These are phyloP conservation scores for Tamias sibiricus DNA, from an alignment of 2,113 vertebrate genomes.

Conservation along the genomic window DNA sequence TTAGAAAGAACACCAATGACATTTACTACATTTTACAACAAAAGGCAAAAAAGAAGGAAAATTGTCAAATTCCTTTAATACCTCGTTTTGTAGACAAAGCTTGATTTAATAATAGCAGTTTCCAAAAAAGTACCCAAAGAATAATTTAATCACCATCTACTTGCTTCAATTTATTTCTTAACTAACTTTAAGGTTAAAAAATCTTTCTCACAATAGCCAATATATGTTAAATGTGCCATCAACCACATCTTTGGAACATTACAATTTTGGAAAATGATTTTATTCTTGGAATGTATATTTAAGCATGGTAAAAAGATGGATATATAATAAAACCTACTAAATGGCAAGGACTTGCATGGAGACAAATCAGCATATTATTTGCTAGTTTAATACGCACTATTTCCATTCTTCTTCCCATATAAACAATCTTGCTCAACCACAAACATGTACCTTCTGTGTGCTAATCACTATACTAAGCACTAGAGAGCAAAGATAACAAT, in stretches of 20 bases:
- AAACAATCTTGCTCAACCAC: not conserved
- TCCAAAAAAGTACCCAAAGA: not conserved
- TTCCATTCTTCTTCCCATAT: not conserved
- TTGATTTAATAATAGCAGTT: conserved; percentile 23
- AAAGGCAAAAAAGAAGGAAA: conserved; percentile 57
- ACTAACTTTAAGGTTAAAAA: not conserved
- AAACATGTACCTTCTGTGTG: not conserved
- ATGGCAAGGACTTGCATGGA: not conserved
- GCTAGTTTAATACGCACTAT: not conserved
- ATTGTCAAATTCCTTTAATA: conserved; percentile 47
- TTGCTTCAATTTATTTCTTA: conserved; percentile 32
- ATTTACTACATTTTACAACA: conserved; percentile 20
- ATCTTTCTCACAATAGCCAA: not conserved
- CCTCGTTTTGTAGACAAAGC: conserved; percentile 31
- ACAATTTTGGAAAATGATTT: not conserved
- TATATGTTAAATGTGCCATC: not conserved
- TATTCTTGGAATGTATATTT: not conserved
- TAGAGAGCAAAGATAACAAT: not conserved
- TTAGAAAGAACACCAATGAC: conserved; percentile 30
- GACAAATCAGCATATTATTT: not conserved
- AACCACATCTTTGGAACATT: not conserved
- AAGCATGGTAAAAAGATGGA: not conserved
- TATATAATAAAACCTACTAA: not conserved
- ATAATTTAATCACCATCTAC: not conserved
- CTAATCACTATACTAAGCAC: not conserved